phyloP scores from a whole-genome alignment of 1,140 invertebrate species.

The Diorhabda carinulata region DNA sequence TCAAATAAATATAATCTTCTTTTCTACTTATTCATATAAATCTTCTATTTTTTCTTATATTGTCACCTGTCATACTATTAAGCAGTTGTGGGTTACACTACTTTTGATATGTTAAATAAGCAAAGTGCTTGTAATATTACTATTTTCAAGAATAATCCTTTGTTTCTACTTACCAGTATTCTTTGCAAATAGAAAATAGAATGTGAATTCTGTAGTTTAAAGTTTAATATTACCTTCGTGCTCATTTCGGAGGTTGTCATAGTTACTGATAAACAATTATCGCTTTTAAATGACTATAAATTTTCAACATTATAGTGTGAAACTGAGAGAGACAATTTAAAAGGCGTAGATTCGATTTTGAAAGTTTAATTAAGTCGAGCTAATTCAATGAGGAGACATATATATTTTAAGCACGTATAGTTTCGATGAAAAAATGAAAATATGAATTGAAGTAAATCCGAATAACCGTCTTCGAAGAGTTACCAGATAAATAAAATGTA shows the following conservation, averaged over 20 bases:
- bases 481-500: too few species aligned
- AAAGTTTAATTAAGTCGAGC: neutral
- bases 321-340: neutral
- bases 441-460: too few species aligned
- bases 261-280: constrained; percentile 9
- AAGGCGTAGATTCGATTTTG: neutral
- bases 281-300: constrained; percentile 11
- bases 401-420: neutral
- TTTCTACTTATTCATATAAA: too few species aligned
- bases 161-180: neutral
- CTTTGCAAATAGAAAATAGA: neutral
- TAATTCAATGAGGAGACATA: neutral
- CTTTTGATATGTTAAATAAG: neutral
- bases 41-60: too few species aligned
- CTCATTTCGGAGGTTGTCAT: constrained; percentile 4
- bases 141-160: neutral
- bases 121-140: neutral
- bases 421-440: too few species aligned
- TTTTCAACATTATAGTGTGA: constrained; percentile 9
- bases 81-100: too few species aligned
- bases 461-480: too few species aligned
- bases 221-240: neutral
- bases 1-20: too few species aligned
- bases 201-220: neutral
- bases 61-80: too few species aligned